Evolutionary conservation across 2,888 invertebrate genomes (phyloP).

Genomic region (Pseudanteris insignis): DNA sequence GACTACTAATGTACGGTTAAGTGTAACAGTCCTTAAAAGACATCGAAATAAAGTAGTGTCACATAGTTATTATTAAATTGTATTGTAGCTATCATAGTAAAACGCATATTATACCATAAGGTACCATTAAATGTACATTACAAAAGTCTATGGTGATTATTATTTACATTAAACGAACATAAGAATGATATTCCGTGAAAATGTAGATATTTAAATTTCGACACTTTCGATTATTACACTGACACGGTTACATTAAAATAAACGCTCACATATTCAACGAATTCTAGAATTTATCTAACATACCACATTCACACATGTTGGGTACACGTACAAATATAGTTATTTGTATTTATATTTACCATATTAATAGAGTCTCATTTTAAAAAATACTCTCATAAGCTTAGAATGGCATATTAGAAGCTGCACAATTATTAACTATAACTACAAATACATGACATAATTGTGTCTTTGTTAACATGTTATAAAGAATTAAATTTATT

Average conservation of each 20-base stretch:
- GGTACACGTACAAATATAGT: constrained; percentile 16
- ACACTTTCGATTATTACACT: constrained; percentile 36
- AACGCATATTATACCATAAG: constrained; percentile 31
- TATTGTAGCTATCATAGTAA: constrained; percentile 24
- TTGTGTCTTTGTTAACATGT: too few relatives aligned
- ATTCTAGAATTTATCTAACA: constrained; percentile 1
- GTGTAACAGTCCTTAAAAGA: constrained; percentile 43
- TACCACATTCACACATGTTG: constrained; percentile 6
- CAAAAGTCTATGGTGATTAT: constrained; percentile 29
- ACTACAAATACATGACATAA: too few relatives aligned
- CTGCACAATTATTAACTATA: too few relatives aligned
- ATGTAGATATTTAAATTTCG: constrained; percentile 20
- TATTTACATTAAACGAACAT: constrained; percentile 40
- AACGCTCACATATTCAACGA: constrained; percentile 16
- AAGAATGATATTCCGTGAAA: constrained; percentile 23
- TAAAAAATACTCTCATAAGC: too few relatives aligned
- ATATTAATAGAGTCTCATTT: too few relatives aligned
- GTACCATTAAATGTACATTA: constrained; percentile 42
- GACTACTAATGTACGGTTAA: constrained; percentile 36
- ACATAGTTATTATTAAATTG: constrained; percentile 16
- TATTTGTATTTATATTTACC: constrained; percentile 20
- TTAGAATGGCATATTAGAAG: too few relatives aligned
- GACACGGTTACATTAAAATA: constrained; percentile 29
- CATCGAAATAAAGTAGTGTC: constrained; percentile 31
- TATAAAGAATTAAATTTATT: too few relatives aligned